These are phyloP conservation scores for Biston stratarius DNA, from an alignment of 2,888 invertebrate genomes.

Conservation along the genomic window DNA sequence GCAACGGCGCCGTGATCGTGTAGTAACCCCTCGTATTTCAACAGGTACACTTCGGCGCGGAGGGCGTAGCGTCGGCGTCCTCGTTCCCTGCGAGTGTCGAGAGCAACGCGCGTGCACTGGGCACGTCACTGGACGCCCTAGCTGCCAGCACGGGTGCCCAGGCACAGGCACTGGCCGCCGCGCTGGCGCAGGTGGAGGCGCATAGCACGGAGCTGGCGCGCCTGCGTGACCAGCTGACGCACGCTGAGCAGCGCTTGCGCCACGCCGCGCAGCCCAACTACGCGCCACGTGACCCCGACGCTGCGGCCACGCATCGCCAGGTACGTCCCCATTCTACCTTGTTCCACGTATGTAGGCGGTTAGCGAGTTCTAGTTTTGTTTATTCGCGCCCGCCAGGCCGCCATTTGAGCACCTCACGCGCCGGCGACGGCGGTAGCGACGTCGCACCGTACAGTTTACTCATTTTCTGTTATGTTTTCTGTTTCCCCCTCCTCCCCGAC, in stretches of 20 bases:
- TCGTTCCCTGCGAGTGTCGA: constrained; percentile 90
- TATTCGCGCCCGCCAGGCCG: constrained; percentile 60
- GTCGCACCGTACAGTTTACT: constrained; percentile 65
- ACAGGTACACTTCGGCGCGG: constrained; percentile 95
- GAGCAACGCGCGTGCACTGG: constrained; percentile 90
- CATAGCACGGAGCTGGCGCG: constrained; percentile 95
- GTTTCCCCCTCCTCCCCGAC: constrained; percentile 72
- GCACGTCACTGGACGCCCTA: constrained; percentile 89
- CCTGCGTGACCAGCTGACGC: constrained; percentile 93
- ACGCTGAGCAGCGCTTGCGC: constrained; percentile 95
- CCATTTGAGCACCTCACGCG: constrained; percentile 58
- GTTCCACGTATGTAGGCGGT: constrained; percentile 35
- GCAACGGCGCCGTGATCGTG: constrained; percentile 54
- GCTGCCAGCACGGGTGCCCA: constrained; percentile 88
- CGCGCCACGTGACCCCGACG: constrained; percentile 93
- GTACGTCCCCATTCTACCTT: constrained; percentile 86
- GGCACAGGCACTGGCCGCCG: constrained; percentile 89
- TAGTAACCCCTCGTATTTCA: constrained; percentile 19
- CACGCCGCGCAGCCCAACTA: constrained; percentile 94
- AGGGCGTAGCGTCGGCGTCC: constrained; percentile 92
- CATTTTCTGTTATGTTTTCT: constrained; percentile 77
- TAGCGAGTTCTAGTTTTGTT: constrained; percentile 11
- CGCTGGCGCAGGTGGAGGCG: constrained; percentile 94
- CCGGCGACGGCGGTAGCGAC: constrained; percentile 57
- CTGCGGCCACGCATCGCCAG: constrained; percentile 94